phyloP scores from a whole-genome alignment of 2,888 invertebrate species.

The Leptura quadrifasciata region DNA sequence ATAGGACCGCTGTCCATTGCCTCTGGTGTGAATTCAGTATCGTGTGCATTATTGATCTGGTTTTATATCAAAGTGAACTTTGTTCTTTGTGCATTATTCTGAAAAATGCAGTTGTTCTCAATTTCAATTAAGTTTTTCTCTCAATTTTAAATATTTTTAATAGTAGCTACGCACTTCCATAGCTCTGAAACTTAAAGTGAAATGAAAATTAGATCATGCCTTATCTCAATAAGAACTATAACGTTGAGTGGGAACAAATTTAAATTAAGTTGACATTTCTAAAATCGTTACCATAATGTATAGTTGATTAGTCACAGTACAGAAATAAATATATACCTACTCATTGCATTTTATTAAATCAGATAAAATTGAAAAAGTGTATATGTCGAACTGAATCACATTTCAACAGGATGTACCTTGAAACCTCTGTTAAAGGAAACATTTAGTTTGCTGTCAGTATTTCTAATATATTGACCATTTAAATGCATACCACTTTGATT shows the following conservation, averaged over 20 bases:
- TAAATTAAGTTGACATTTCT: background rate
- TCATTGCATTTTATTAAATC: background rate
- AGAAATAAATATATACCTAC: background rate
- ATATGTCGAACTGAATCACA: background rate
- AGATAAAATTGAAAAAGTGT: background rate
- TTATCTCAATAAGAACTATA: too few relatives aligned
- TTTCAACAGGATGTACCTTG: background rate
- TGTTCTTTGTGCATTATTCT: background rate
- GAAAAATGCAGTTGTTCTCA: background rate
- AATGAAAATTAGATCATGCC: too few relatives aligned
- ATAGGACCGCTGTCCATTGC: background rate
- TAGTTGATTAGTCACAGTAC: background rate
- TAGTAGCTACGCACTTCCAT: too few relatives aligned
- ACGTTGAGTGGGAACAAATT: too few relatives aligned
- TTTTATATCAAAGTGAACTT: background rate
- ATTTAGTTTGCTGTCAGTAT: background rate
- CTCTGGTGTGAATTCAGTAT: background rate
- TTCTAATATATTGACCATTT: background rate
- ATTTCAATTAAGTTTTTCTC: background rate
- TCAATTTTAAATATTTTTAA: background rate
- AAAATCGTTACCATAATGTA: background rate
- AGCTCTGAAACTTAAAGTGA: too few relatives aligned
- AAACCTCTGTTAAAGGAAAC: background rate
- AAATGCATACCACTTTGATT: background rate
- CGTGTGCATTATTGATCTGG: background rate